A percentile compares a stretch with the other conserved stretches of the same genome.
phyloP scores from a whole-genome alignment of 2,113 vertebrate genomes.

The Oryzias woworae region DNA sequence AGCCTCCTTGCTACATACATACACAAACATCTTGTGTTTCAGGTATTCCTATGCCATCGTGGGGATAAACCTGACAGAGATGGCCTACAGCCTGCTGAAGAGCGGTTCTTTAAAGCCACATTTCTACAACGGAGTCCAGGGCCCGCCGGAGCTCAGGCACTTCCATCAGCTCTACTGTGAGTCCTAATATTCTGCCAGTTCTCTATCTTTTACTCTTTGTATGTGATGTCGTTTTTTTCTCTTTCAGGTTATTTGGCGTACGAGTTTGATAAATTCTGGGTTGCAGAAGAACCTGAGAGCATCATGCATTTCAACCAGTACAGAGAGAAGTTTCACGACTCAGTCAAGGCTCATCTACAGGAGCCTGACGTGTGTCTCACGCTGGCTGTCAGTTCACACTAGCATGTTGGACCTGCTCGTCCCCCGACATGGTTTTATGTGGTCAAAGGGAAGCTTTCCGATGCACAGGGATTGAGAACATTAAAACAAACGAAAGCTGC shows the following conservation, averaged over 20 bases:
- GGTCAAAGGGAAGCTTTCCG: not conserved
- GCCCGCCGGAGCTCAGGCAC: slow-evolving; percentile 82
- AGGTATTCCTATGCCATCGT: slow-evolving; percentile 99
- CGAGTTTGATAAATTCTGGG: slow-evolving; percentile 98
- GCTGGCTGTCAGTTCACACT: slow-evolving; percentile 67
- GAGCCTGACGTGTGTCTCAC: slow-evolving; percentile 79
- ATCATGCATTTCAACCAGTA: slow-evolving; percentile 98
- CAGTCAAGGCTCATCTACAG: slow-evolving; percentile 84
- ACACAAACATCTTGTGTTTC: slow-evolving; percentile 37
- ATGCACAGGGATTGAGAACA: too few species aligned
- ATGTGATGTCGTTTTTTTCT: not conserved
- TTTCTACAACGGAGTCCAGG: slow-evolving; percentile 87
- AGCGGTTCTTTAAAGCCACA: slow-evolving; percentile 87
- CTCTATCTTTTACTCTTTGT: not conserved
- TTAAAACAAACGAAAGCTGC: not conserved
- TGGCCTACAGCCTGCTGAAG: slow-evolving; percentile 94
- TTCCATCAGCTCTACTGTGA: slow-evolving; percentile 97
- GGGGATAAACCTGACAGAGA: slow-evolving; percentile 97
- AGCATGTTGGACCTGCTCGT: slow-evolving; percentile 9
- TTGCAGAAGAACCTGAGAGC: slow-evolving; percentile 93
- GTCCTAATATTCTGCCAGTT: slow-evolving; percentile 47
- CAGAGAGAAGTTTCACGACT: slow-evolving; percentile 93
- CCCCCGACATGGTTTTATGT: not conserved
- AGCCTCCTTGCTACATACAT: too few species aligned
- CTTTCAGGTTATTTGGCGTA: slow-evolving; percentile 90